These are phyloP conservation scores for Cantharis rufa DNA, from an alignment of 2,888 invertebrate species.

Conservation along the genomic window DNA sequence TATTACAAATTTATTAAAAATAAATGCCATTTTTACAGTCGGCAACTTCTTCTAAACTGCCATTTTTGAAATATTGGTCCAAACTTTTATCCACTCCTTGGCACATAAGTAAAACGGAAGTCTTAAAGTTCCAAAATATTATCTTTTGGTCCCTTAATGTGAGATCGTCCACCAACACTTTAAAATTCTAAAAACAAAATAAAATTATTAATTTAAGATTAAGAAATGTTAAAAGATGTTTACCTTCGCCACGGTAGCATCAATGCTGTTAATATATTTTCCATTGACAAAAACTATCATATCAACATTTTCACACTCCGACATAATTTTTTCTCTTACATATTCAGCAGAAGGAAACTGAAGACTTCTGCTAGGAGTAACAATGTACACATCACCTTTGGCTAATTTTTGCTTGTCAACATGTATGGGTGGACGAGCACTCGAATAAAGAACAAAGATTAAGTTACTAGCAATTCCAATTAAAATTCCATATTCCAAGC, in stretches of 20 bases:
- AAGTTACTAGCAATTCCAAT: constrained; percentile 62
- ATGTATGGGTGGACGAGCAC: constrained; percentile 57
- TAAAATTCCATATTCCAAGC: constrained; percentile 69
- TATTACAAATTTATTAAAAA: neutral
- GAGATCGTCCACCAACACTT: constrained; percentile 60
- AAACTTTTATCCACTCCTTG: constrained; percentile 44
- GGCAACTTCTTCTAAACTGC: constrained; percentile 41
- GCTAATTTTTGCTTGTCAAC: constrained; percentile 48
- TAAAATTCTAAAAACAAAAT: constrained; percentile 57
- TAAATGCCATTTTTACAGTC: constrained; percentile 31
- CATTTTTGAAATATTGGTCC: constrained; percentile 41
- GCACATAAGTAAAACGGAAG: constrained; percentile 49
- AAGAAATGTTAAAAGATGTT: constrained; percentile 25
- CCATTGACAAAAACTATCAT: constrained; percentile 56
- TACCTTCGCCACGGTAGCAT: constrained; percentile 66
- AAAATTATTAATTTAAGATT: neutral
- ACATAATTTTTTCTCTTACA: constrained; percentile 60
- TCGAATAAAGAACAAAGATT: constrained; percentile 58
- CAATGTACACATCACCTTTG: constrained; percentile 59
- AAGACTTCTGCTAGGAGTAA: constrained; percentile 72
- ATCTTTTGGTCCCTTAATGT: constrained; percentile 57
- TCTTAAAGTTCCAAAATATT: constrained; percentile 58
- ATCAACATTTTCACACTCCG: constrained; percentile 40
- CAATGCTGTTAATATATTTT: constrained; percentile 62
- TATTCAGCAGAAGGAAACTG: constrained; percentile 83